Base-by-base conservation (phyloP, 2,888 invertebrate genomes). In the Rhyacophila evoluta region DNA sequence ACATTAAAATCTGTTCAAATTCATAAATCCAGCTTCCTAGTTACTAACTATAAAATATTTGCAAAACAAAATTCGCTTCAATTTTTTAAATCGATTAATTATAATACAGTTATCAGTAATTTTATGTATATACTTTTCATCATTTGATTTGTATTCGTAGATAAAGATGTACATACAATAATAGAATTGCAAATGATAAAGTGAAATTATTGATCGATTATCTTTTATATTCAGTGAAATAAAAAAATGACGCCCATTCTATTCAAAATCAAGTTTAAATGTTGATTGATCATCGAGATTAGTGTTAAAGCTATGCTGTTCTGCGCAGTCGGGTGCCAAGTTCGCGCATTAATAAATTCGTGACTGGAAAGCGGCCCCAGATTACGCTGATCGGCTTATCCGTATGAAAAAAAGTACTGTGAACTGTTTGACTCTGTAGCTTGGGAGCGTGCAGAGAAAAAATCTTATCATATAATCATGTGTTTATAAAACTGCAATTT, bases 331-430 rank as follows among this genome's bases (percentile, higher is more conserved):
- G 3, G 19, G 55, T 55, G 15, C 5, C 0, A 19, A 19, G 15
- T 55, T 55, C 10, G 25, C 55, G 25, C 55, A 55, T 15, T 55
- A 19, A 33, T 33, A 33, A 33, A 55, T 55, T 55, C 55, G 55
- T 55, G 55, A 55, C 55, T 55, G 10, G 55, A 55, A 55, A 55
- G 55, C 19, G 19, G 55, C 55, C 55, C 55, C 55, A 55, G 55
- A 55, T 55, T 55, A 55, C 55, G 55, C 55, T 19, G 55, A 55
- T 55, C 19, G 25, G 15, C 55, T 41, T 19, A 55, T 55, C 29
- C 29, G 29, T 2, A 33, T 6, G 12, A 41, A 15, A 41, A 55
- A 55, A 55, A 39, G 6, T 15, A 6, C 12, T 2, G 15, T 12
- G 15, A 12, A 25, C 0, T 10, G 19, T 19, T 25, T 10, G 8